Evolutionary conservation across 2,797 vertebrate species (phyloP).

Genomic region (Anguilla obscura): DNA sequence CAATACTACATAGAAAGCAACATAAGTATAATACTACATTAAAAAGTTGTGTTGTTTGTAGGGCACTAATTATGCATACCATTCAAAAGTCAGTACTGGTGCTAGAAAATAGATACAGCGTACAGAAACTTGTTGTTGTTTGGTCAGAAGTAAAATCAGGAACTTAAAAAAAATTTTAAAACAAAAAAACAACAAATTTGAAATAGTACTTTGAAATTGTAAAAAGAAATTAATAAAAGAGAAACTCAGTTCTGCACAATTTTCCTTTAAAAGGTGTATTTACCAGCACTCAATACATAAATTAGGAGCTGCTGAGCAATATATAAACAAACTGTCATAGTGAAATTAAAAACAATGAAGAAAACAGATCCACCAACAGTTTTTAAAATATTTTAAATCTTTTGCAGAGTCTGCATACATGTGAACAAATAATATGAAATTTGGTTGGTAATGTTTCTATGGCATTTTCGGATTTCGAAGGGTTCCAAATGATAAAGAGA

Average conservation of each 20-base stretch:
- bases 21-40: neutral
- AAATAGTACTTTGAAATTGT: neutral
- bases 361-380: neutral
- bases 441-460: neutral
- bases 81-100: neutral
- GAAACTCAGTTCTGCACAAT: neutral
- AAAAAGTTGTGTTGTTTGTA: neutral
- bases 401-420: neutral
- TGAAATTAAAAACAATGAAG: neutral
- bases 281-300: neutral
- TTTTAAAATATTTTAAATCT: neutral
- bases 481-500: neutral
- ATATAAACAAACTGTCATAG: neutral
- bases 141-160: neutral
- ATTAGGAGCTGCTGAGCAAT: neutral
- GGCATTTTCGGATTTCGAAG: neutral
- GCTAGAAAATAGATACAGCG: neutral
- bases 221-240: neutral
- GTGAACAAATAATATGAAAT: neutral
- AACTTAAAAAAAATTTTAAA: neutral
- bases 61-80: neutral
- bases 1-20: neutral
- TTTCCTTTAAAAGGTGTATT: neutral
- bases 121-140: neutral
- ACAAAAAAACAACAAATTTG: neutral